These are phyloP conservation scores for Syrmaticus mikado DNA, from an alignment of 2,113 vertebrate species.

Conservation along the genomic window DNA sequence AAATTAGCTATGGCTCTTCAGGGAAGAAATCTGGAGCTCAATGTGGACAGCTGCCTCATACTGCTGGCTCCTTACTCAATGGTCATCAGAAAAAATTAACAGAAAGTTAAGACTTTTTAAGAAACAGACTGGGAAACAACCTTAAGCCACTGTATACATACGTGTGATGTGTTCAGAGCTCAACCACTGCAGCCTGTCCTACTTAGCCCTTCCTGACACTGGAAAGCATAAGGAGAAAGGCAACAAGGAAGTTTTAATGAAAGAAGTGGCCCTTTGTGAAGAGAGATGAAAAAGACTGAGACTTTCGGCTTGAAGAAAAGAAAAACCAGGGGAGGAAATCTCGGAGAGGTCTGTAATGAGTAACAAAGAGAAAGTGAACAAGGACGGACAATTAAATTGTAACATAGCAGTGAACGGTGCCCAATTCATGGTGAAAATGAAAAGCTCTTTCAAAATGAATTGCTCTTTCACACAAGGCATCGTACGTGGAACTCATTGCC, in stretches of 20 bases:
- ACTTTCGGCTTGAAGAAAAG: constrained; percentile 8
- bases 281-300: neutral
- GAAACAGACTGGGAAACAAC: neutral
- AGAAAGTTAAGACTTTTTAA: neutral
- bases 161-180: neutral
- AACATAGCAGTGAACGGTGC: neutral
- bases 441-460: neutral
- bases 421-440: neutral
- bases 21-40: neutral
- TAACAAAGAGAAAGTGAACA: neutral
- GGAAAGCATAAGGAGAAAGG: neutral
- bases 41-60: neutral
- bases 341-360: neutral
- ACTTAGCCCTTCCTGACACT: neutral
- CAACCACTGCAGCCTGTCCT: neutral
- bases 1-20: neutral
- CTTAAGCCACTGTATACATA: neutral
- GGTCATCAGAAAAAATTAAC: neutral
- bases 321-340: neutral
- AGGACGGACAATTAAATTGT: neutral
- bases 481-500: neutral
- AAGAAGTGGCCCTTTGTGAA: neutral
- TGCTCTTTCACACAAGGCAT: neutral
- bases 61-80: neutral
- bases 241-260: neutral